Conservation (phyloP, 2,113 vertebrate genomes). For the Laterallus jamaicensis region DNA sequence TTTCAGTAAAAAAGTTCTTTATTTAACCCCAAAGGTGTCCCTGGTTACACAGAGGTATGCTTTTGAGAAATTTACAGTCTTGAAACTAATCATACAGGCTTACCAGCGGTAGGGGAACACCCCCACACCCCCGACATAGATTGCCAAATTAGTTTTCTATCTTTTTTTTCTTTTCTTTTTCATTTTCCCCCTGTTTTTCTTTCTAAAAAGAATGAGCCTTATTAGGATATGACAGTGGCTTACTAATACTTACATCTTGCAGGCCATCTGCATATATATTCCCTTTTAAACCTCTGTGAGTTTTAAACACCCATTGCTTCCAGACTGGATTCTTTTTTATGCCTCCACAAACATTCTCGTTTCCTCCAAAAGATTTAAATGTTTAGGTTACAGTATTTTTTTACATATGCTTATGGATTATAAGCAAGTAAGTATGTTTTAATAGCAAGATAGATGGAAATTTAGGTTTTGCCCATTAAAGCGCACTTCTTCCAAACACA, state of each 20-base stretch:
- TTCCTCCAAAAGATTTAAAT: not conserved
- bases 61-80: not conserved
- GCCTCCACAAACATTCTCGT: not conserved
- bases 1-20: not conserved
- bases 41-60: not conserved
- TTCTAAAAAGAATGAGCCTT: not conserved
- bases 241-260: not conserved
- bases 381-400: not conserved
- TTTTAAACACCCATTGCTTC: not conserved
- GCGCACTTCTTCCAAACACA: conserved; percentile 14
- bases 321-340: not conserved
- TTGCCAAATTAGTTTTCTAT: not conserved
- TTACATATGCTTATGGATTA: not conserved
- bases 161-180: not conserved
- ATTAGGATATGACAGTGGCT: not conserved
- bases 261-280: not conserved
- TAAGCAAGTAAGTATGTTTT: not conserved
- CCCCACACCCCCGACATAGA: too few relatives aligned
- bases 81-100: not conserved
- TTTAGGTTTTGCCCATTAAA: not conserved
- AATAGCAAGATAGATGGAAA: not conserved
- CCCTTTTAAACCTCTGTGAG: not conserved
- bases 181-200: not conserved
- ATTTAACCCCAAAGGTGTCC: not conserved
- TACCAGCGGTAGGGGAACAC: not conserved